Base-by-base conservation (phyloP, 2,888 invertebrate species). In the Empis stercorea region DNA sequence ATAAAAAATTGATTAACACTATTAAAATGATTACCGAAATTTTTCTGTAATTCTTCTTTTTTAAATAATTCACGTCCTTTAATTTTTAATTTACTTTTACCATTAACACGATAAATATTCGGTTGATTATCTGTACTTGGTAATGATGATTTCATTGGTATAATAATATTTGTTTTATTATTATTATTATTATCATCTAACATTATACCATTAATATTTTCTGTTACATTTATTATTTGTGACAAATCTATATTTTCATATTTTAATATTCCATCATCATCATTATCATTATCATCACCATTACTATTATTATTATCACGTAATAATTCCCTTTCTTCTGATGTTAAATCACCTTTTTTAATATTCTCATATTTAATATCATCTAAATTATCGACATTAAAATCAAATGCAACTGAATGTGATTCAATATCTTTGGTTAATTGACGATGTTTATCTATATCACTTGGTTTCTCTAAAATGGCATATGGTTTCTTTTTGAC, bases 371-470 rank as follows among this genome's bases (percentile, higher is more conserved):
- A 65, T 10, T n/a, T n/a, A n/a, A 54, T 47, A 49, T 56, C 55
- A 43, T 63, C 60, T 7, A 68, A 53, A 37, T 68, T 67, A 5
- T 68, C 66, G 43, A 66, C 50, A 52, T 67, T 68, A 30, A 66
- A 68, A 48, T 68, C 68, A 43, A 68, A 67, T 15, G 61, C 58
- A 0, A 65, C 65, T 3, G 68, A 60, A 55, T 66, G 66, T 34
- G 62, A 53, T n/a, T 65, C 63, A 37, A 60, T 59, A 1, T 62
- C 59, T 50, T 66, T 65, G 1, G 63, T 51, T 0, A 59, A 54
- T 13, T 57, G 59, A 17, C 59, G 54, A 10, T 61, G 57, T 6
- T 63, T 57, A 17, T 64, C 64, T 45, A 61, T 61, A 14, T 62
- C 57, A 3, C 52, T 41, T 16, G 62, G 55, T 40, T 67, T 66